Base-by-base conservation (phyloP, 2,797 vertebrate genomes). In the Phrynocephalus vlangalii region DNA sequence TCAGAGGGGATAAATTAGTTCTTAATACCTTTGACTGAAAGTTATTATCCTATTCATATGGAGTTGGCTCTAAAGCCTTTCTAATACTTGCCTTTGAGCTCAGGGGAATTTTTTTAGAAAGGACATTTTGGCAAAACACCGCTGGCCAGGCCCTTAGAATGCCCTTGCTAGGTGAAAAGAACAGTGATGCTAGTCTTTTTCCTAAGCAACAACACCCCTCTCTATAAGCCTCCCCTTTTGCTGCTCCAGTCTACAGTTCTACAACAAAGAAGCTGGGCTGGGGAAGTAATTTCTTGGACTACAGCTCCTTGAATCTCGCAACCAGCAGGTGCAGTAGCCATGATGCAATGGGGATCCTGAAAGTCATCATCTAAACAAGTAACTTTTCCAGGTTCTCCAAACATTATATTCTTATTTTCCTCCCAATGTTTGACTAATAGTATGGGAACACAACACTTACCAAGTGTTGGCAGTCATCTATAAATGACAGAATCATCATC, bases 21-120 rank as follows among this genome's bases (percentile, higher is more conserved):
- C 38, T 87, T 84, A 90, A 87, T 90, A 87, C 66, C n/a, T 38
- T 81, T 77, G 76, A 77, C 83, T 85, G 77, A 81, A 77, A 77
- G 28, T 26, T 82, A 84, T 87, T 87, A 90, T 77, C 86, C 82
- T 50, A 80, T 90, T 87, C 33, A 84, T 81, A 60, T 83, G 77
- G 71, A 85, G 82, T 70, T 77, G 79, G 50, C 33, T 85, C 28
- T 84, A 87, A 90, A 90, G 82, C 50, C 33, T 28, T 84, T 84
- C 60, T 84, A 87, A 87, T 90, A 63, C 78, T 66, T 84, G 50
- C 30, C 72, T 82, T n/a, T 76, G 28, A 33, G 79, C 50, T 50
- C 20, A 18, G 78, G 52, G 77, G 71, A 84, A 84, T 90, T 87
- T 87, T 78, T 56, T 24, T 70, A 33, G 5, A 44, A 44, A 73